Conservation (phyloP, 2,113 vertebrate genomes). For the Callocephalon fimbriatum region DNA sequence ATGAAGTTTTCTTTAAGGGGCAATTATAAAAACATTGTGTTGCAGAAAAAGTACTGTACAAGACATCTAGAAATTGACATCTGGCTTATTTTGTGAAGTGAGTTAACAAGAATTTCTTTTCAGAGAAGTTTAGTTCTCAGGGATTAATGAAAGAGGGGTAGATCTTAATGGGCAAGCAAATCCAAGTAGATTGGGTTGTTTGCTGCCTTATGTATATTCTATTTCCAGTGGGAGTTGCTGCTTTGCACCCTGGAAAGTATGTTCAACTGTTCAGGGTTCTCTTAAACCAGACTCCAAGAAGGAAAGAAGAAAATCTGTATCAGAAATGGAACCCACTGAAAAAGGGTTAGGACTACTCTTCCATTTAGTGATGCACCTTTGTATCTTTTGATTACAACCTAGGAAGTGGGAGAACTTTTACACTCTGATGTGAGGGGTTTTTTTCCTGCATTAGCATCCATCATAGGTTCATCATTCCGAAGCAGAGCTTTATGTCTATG, state of each 20-base stretch:
- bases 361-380: not conserved
- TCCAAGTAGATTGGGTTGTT: not conserved
- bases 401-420: not conserved
- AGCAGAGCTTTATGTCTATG: not conserved
- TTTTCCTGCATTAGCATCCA: not conserved
- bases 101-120: too few relatives aligned
- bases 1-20: too few relatives aligned
- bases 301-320: not conserved
- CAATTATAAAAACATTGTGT: too few relatives aligned
- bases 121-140: not conserved
- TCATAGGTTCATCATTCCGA: not conserved
- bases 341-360: not conserved
- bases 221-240: not conserved
- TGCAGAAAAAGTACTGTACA: too few relatives aligned
- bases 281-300: not conserved
- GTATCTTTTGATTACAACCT: not conserved
- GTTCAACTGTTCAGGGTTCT: not conserved
- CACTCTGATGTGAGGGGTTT: not conserved
- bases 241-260: not conserved
- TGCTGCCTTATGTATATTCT: not conserved
- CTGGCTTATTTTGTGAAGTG: too few relatives aligned
- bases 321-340: not conserved
- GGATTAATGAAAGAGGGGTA: fast-evolving
- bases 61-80: too few relatives aligned
- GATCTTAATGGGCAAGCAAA: not conserved